Percentiles rank a stretch among this genome's conserved stretches.
These are phyloP conservation scores for Halocynthia roretzi DNA, from an alignment of 23 tunicate species.

Conservation along the genomic window DNA sequence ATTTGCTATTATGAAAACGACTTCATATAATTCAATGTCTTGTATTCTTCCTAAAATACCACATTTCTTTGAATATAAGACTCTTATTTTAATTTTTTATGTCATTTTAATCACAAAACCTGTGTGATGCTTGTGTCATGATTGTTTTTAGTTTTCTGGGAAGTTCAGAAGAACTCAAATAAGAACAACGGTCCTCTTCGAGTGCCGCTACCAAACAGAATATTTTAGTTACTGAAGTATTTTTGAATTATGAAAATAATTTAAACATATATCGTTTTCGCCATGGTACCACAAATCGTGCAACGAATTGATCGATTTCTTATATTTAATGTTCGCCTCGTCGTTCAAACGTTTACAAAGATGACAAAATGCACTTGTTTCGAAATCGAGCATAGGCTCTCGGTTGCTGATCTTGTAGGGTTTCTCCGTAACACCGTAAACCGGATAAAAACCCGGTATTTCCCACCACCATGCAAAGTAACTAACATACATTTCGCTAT, in stretches of 20 bases:
- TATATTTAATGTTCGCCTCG: background rate
- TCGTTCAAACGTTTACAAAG: constrained; percentile 17
- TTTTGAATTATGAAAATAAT: constrained; percentile 7
- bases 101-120: too few species aligned
- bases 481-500: constrained; percentile 1
- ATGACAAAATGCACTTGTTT: constrained; percentile 29
- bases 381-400: constrained; percentile 14
- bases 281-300: constrained; percentile 5
- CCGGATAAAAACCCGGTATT: constrained; percentile 15
- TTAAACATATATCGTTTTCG: constrained; percentile 4
- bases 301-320: constrained; percentile 24
- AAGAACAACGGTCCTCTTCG: too few species aligned
- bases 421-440: constrained; percentile 19
- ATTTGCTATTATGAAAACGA: too few species aligned
- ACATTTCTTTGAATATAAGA: too few species aligned
- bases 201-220: too few species aligned
- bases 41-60: too few species aligned
- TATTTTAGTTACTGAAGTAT: too few species aligned
- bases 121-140: too few species aligned
- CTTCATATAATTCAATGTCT: too few species aligned
- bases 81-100: too few species aligned
- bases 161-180: too few species aligned
- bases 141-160: too few species aligned
- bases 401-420: background rate
- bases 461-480: constrained; percentile 40